phyloP scores from a whole-genome alignment of 2,113 vertebrate species.

The Lophius piscatorius region DNA sequence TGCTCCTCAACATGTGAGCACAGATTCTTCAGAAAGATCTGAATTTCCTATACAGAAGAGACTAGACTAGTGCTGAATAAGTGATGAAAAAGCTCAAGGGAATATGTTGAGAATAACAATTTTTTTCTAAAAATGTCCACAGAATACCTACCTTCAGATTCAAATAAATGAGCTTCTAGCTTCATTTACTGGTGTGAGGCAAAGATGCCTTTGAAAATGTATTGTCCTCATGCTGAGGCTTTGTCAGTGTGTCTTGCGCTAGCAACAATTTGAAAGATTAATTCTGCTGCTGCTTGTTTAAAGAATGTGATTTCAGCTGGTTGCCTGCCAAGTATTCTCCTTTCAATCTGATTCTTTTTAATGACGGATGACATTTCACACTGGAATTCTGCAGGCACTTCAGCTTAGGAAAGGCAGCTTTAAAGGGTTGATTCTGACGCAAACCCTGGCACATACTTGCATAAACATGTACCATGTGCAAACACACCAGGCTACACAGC shows the following conservation, averaged over 20 bases:
- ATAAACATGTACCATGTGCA: slow-evolving; percentile 2
- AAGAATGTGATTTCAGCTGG: slow-evolving; percentile 74
- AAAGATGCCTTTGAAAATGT: slow-evolving; percentile 48
- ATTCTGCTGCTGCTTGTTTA: slow-evolving; percentile 70
- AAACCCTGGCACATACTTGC: slow-evolving; percentile 17
- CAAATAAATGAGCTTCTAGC: slow-evolving; percentile 38
- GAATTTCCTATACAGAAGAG: slow-evolving; percentile 12
- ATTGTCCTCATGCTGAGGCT: slow-evolving; percentile 54
- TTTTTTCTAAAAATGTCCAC: slow-evolving; percentile 1
- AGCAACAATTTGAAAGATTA: slow-evolving; percentile 61
- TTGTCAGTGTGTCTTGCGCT: slow-evolving; percentile 28
- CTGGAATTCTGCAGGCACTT: slow-evolving; percentile 40
- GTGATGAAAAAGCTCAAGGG: slow-evolving; percentile 2
- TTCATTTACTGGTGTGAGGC: slow-evolving; percentile 44
- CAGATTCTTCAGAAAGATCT: slow-evolving; percentile 1
- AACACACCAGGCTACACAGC: neutral
- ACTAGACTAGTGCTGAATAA: slow-evolving; percentile 27
- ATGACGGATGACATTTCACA: slow-evolving; percentile 58
- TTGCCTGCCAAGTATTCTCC: slow-evolving; percentile 67
- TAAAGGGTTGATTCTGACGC: slow-evolving; percentile 21
- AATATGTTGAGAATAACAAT: slow-evolving; percentile 9
- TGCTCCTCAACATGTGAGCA: neutral
- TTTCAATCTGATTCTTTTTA: slow-evolving; percentile 62
- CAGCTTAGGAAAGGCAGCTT: slow-evolving; percentile 8
- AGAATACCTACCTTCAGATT: slow-evolving; percentile 15